Base-by-base conservation (phyloP, 2,113 vertebrate species). In the Thomomys bottae region DNA sequence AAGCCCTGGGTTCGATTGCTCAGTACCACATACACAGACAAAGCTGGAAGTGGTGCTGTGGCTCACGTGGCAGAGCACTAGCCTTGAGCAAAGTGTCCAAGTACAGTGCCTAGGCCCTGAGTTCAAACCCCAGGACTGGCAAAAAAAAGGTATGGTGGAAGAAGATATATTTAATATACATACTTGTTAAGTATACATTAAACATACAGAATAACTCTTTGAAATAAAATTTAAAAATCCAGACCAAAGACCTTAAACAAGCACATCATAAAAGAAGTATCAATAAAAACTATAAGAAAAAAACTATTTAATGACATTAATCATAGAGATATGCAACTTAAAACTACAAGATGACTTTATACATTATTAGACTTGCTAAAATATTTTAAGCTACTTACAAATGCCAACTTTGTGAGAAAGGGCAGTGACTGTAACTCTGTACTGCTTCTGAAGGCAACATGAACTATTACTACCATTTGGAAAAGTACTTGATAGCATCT, bases 191-290 rank as follows among this genome's bases (percentile, higher is more conserved):
- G 84, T 24, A 49, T 49, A 49, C 14, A 49, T 49, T 49, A 49
- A 12, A 49, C 45, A 49, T 49, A 49, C 45, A 87, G 42, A 75
- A 42, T n/a, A 81, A 76, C 30, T 30, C 1, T 23, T 82, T 54
- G 21, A 91, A 80, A 59, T 75, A 84, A 94, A 7, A 40, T 30
- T 68, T 83, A 73, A 72, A 71, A 90, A 75, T 68, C 8, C 18
- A n/a, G 45, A 72, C 26, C 45, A 71, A 87, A 73, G 49, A 73
- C 45, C 34, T 36, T 12, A 66, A 83, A 66, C 2, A 77, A n/a
- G 26, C 18, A 91, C 3, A 26, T 93, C n/a, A 72, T 40, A 40
- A 77, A 86, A 75, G 34, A 68, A 34, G 10, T 72, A 28, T 23
- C 64, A 86, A 82, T 45, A 73, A 64, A 59, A 49, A 32, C 4